A percentile compares a stretch with the other conserved stretches of the same genome.
These are phyloP conservation scores for Netelia inedita DNA, from an alignment of 2,888 invertebrate genomes.

Conservation along the genomic window DNA sequence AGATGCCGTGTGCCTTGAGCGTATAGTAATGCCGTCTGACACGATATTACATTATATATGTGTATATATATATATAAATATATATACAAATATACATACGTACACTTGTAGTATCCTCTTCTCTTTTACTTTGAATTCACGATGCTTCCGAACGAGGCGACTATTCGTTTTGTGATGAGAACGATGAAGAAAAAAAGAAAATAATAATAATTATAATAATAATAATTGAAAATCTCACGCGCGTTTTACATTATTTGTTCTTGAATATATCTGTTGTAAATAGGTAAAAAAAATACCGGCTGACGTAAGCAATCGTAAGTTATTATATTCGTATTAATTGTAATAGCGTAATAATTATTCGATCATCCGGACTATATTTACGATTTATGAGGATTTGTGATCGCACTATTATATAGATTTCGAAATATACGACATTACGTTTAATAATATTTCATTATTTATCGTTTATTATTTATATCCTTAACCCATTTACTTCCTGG, in stretches of 20 bases:
- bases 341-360: conserved; percentile 65
- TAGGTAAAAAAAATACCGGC: conserved; percentile 61
- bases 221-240: conserved; percentile 64
- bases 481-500: not conserved
- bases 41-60: conserved; percentile 61
- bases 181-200: conserved; percentile 22
- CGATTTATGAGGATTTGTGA: conserved; percentile 72
- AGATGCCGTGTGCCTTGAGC: conserved; percentile 76
- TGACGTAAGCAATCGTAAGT: conserved; percentile 64
- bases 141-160: conserved; percentile 46
- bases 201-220: conserved; percentile 20
- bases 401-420: conserved; percentile 72
- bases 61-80: conserved; percentile 46
- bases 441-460: conserved; percentile 62
- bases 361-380: conserved; percentile 57
- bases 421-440: conserved; percentile 74
- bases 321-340: conserved; percentile 65
- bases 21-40: conserved; percentile 54
- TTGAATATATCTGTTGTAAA: conserved; percentile 67
- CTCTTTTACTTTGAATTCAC: conserved; percentile 39
- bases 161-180: conserved; percentile 45
- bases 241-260: conserved; percentile 61
- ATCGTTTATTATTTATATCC: not conserved
- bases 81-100: conserved; percentile 43
- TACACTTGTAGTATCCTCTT: conserved; percentile 38